Base-by-base conservation (phyloP, 2,113 vertebrate species). In the Myxocyprinus asiaticus region DNA sequence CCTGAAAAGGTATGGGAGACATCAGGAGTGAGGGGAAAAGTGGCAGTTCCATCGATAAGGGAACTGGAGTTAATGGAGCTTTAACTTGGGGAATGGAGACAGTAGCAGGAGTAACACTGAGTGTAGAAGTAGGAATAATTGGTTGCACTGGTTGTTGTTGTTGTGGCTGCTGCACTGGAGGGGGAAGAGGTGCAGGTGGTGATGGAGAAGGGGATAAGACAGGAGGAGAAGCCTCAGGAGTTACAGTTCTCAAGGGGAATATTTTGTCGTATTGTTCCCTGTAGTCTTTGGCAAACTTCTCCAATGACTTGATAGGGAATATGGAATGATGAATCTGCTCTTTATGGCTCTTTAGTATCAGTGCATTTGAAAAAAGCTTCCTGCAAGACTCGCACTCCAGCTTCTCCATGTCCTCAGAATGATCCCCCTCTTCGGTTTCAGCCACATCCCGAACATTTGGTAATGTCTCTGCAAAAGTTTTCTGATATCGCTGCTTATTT, bases 291-390 rank as follows among this genome's bases (percentile, higher is more conserved):
- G 97, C 97, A 91, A 98, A 99, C 67, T 86, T 94, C 86, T 99
- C 97, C 6, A 99, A 87, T 82, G 94, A 94, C 78, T 94, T 92
- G 48, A 98, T 96, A 67, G 98, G 96, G 58, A 98, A 95, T 81
- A 97, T 93, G 61, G 92, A 93, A 83, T 95, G 95, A 82, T 99
- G 98, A 77, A 98, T 95, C 0, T 99, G 97, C 84, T 99, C 98
- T 63, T 98, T 95, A 88, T 99, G 98, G 89, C 95, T 99, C 92
- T 99, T 99, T 77, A 99, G 91, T 84, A 99, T 97, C 88, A 99
- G 90, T 80, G 96, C 91, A 85, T 99, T 97, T 67, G 98, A 99
- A 78, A 99, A 99, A 45, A 96, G 85, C 88, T 99, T 99, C 78
- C 96, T 94, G 0, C 98, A 99, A 0, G 94, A 90, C 4, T 92